A percentile compares a stretch with the other conserved stretches of the same genome.
Evolutionary conservation across 2,113 vertebrate species (phyloP).

Genomic region (Cephalopterus ornatus): DNA sequence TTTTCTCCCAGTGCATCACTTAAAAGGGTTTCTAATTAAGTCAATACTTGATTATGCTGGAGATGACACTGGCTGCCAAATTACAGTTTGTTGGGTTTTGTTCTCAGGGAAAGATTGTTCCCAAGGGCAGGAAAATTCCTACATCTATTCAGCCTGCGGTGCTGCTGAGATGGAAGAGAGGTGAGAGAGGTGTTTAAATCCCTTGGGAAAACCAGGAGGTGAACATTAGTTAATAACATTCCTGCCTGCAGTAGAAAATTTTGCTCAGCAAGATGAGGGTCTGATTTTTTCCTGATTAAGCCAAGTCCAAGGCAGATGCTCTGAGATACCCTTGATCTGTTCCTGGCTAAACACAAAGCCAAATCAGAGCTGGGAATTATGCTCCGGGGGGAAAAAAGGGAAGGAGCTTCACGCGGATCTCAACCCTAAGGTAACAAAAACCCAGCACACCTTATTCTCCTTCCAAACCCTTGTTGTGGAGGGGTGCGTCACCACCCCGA

Average conservation of each 20-base stretch:
- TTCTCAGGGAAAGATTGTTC: slow-evolving; percentile 34
- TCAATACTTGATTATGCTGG: slow-evolving; percentile 54
- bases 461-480: not conserved
- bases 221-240: not conserved
- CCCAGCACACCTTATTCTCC: not conserved
- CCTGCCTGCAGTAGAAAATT: not conserved
- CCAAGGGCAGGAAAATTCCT: slow-evolving; percentile 6
- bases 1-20: slow-evolving; percentile 64
- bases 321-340: not conserved
- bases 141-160: not conserved
- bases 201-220: not conserved
- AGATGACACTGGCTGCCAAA: slow-evolving; percentile 56
- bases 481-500: not conserved
- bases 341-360: not conserved
- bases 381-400: not conserved
- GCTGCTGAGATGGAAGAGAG: not conserved
- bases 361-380: not conserved
- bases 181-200: not conserved
- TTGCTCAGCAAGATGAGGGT: not conserved
- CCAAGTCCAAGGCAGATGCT: not conserved
- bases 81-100: slow-evolving; percentile 30
- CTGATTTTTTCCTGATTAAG: not conserved
- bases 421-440: not conserved
- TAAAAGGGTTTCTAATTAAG: slow-evolving; percentile 70
- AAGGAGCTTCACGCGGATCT: not conserved